Conservation (phyloP, 1,140 invertebrate species). For the Daktulosphaira vitifoliae region DNA sequence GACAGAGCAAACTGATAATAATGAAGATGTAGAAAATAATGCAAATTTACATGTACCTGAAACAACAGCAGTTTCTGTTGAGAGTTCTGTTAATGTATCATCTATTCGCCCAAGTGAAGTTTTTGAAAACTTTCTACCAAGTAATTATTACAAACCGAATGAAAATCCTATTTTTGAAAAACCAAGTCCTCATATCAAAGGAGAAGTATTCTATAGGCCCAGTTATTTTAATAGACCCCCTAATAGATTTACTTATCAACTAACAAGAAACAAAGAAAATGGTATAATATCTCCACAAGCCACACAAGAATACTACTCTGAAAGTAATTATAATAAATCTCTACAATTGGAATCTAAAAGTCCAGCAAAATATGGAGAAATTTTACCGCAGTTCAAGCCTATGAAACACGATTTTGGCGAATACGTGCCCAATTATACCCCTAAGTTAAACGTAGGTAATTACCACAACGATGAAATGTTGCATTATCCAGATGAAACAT, state of each 20-base stretch:
- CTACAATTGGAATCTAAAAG: neutral
- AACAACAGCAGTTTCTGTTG: neutral
- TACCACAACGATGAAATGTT: neutral
- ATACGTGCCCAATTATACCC: neutral
- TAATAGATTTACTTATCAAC: neutral
- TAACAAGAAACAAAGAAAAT: neutral
- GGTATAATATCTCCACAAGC: neutral
- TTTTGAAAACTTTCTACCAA: conserved; percentile 8
- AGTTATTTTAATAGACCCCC: conserved; percentile 1
- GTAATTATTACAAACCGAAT: conserved; percentile 15
- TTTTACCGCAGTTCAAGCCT: neutral
- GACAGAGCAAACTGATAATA: neutral
- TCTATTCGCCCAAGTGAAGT: neutral
- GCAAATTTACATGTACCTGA: neutral
- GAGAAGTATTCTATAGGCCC: neutral
- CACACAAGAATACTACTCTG: neutral
- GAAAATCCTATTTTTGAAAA: conserved; percentile 5
- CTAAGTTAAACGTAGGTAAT: neutral
- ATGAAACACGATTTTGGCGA: conserved; percentile 9
- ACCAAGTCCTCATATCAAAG: neutral
- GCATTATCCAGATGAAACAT: neutral
- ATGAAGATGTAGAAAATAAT: neutral
- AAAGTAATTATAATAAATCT: neutral
- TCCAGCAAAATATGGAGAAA: neutral
- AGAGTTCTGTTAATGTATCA: conserved; percentile 1